Percentiles rank a stretch among this genome's conserved stretches.
Conservation (phyloP, 2,888 invertebrate species). For the Latrodectus hesperus region DNA sequence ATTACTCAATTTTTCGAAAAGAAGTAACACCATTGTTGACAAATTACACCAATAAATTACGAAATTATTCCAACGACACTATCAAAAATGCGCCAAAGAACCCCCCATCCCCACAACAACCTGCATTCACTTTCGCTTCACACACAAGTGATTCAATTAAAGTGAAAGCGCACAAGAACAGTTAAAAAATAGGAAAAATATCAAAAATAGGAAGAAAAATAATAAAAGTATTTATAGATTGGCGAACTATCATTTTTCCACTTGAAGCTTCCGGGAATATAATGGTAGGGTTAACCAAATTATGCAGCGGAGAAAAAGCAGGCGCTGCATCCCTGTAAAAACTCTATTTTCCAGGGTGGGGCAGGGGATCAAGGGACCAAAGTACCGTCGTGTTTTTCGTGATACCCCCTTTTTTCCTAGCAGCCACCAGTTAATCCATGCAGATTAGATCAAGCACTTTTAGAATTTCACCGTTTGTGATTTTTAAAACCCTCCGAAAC, state of each 20-base stretch:
- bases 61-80: slow-evolving; percentile 39
- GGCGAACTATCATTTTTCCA: slow-evolving; percentile 44
- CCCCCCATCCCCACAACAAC: no score
- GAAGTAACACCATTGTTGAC: slow-evolving; percentile 22
- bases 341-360: not conserved
- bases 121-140: not conserved
- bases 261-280: slow-evolving; percentile 24
- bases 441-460: slow-evolving; percentile 57
- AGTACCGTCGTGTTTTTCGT: not conserved
- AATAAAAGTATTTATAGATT: slow-evolving; percentile 5
- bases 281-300: slow-evolving; percentile 55
- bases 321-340: slow-evolving; percentile 15
- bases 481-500: slow-evolving; percentile 53
- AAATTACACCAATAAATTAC: slow-evolving; percentile 16
- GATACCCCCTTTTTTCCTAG: not conserved
- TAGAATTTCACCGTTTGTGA: slow-evolving; percentile 46
- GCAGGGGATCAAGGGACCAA: not conserved
- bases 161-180: slow-evolving; percentile 15
- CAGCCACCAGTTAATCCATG: slow-evolving; percentile 56
- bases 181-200: slow-evolving; percentile 26
- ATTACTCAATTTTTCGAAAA: slow-evolving; percentile 40
- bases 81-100: not conserved
- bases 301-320: slow-evolving; percentile 63
- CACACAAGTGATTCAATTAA: slow-evolving; percentile 57
- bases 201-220: slow-evolving; percentile 32